Evolutionary conservation across 2,113 vertebrate species (phyloP).

Genomic region (Deroptyus accipitrinus): DNA sequence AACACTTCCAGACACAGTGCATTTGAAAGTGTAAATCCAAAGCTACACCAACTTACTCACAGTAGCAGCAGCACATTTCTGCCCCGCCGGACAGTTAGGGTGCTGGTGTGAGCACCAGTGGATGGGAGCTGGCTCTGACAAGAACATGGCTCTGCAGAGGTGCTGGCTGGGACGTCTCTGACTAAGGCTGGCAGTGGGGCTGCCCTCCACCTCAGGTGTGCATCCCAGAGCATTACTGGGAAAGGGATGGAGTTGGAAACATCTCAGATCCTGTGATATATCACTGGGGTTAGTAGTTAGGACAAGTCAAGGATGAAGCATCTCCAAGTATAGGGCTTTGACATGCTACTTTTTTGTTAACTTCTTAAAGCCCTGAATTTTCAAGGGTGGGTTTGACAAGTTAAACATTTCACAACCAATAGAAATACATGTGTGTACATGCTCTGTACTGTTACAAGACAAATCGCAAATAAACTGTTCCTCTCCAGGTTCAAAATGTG

Average conservation of each 20-base stretch:
- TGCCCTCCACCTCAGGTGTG: fast-evolving
- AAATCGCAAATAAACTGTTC: background rate
- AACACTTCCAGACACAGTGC: background rate
- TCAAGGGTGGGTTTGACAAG: background rate
- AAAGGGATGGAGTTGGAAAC: background rate
- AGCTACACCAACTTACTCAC: fast-evolving
- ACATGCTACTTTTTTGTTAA: background rate
- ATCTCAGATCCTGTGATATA: background rate
- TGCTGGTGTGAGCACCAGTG: fast-evolving
- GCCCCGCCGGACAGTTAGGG: fast-evolving
- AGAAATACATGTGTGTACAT: background rate
- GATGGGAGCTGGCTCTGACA: fast-evolving
- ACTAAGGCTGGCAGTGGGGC: background rate
- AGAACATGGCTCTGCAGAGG: fast-evolving
- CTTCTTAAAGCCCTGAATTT: background rate
- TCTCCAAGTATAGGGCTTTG: background rate
- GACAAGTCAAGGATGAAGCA: background rate
- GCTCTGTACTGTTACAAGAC: background rate
- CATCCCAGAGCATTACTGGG: fast-evolving
- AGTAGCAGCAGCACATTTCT: fast-evolving
- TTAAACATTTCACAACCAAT: background rate
- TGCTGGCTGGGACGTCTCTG: background rate
- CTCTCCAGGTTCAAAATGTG: background rate
- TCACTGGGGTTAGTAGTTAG: background rate
- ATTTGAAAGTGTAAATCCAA: background rate